Percentiles rank a stretch among this genome's conserved stretches.
phyloP scores from a whole-genome alignment of 2,888 invertebrate species.

The Linnaemya vulpina region DNA sequence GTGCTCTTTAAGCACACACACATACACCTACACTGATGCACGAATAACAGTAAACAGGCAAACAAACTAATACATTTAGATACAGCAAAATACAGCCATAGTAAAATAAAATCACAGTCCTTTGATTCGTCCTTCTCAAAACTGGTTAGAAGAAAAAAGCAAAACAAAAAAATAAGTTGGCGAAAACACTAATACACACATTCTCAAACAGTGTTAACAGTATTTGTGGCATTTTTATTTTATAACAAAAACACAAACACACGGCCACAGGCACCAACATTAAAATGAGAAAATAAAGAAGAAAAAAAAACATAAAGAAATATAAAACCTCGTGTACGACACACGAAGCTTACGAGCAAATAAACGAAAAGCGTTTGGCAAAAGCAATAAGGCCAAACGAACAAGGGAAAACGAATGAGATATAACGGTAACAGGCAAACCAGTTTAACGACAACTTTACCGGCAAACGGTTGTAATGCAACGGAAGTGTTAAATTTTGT shows the following conservation, averaged over 20 bases:
- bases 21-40: constrained; percentile 34
- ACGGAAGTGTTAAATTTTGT: constrained; percentile 42
- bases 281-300: background rate
- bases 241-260: constrained; percentile 51
- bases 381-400: constrained; percentile 46
- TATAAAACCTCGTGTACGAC: constrained; percentile 51
- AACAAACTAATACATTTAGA: constrained; percentile 48
- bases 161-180: background rate
- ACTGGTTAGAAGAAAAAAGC: constrained; percentile 53
- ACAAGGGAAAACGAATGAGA: constrained; percentile 51
- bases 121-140: constrained; percentile 79
- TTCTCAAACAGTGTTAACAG: constrained; percentile 9
- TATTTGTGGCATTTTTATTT: constrained; percentile 66
- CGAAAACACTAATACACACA: constrained; percentile 16
- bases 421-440: constrained; percentile 67
- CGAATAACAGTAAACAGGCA: constrained; percentile 26
- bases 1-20: constrained; percentile 54
- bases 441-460: constrained; percentile 79
- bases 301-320: constrained; percentile 3
- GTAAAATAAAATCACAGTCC: constrained; percentile 81
- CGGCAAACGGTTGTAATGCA: constrained; percentile 76
- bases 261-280: background rate
- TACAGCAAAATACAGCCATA: constrained; percentile 62
- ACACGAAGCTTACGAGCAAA: constrained; percentile 44
- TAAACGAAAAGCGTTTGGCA: constrained; percentile 38